Percentiles rank a stretch among this genome's conserved stretches.
These are phyloP conservation scores for Anorthoa munda DNA, from an alignment of 2,888 invertebrate genomes.

Conservation along the genomic window DNA sequence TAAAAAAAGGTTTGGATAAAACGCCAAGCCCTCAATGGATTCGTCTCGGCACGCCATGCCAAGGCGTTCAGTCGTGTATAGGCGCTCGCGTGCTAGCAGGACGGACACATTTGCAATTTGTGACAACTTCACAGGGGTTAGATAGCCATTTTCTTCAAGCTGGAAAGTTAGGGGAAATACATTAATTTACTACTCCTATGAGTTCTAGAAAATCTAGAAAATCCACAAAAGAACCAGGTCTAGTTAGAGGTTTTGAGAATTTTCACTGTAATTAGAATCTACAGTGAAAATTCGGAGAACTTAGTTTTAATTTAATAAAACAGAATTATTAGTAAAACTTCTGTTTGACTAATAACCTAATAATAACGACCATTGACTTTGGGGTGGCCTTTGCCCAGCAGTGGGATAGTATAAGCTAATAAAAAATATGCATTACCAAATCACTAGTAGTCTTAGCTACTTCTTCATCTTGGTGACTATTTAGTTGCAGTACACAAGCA, in stretches of 20 bases:
- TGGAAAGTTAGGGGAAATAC: constrained; percentile 76
- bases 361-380: too few species aligned
- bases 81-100: constrained; percentile 96
- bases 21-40: constrained; percentile 97
- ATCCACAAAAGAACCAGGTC: neutral
- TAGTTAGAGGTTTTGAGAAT: too few species aligned
- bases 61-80: constrained; percentile 96
- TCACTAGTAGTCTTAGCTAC: constrained; percentile 93
- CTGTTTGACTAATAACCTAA: too few species aligned
- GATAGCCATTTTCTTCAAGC: constrained; percentile 93
- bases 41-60: constrained; percentile 98
- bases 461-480: constrained; percentile 93
- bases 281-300: too few species aligned
- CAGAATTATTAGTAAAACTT: too few species aligned
- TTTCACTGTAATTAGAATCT: too few species aligned
- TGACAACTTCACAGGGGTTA: constrained; percentile 97
- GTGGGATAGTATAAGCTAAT: too few species aligned
- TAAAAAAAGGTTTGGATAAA: constrained; percentile 97
- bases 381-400: too few species aligned
- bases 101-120: constrained; percentile 96
- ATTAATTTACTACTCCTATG: neutral
- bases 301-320: too few species aligned
- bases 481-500: constrained; percentile 97
- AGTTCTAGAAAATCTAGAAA: constrained; percentile 3
- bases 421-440: constrained; percentile 85